Evolutionary conservation across 2,113 vertebrate species (phyloP).

Genomic region (Ceyx cyanopectus): DNA sequence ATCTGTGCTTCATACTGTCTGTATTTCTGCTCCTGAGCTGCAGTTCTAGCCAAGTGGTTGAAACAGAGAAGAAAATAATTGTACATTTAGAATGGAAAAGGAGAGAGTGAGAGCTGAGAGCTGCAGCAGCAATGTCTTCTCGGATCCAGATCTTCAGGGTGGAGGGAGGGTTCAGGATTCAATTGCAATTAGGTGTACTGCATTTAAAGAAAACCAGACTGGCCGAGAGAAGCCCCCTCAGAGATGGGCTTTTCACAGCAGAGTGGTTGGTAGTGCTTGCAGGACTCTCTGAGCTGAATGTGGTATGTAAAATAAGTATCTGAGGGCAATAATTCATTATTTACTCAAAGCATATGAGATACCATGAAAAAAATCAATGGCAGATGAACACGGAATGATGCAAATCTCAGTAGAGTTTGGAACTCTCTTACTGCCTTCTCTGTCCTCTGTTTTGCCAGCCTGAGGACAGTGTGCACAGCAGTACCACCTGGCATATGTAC

Average conservation of each 20-base stretch:
- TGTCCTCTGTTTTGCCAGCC: neutral
- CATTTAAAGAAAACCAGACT: neutral
- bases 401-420: neutral
- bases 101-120: neutral
- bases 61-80: neutral
- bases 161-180: neutral
- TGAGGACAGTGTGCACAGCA: neutral
- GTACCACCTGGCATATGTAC: neutral
- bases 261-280: neutral
- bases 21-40: neutral
- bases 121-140: neutral
- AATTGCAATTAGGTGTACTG: neutral
- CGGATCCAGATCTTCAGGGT: neutral
- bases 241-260: neutral
- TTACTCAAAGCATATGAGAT: neutral
- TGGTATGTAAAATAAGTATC: neutral
- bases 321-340: neutral
- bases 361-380: neutral
- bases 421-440: neutral
- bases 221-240: neutral
- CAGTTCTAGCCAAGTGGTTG: neutral
- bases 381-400: neutral
- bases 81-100: neutral
- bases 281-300: neutral
- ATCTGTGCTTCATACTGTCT: neutral